Percentiles rank a stretch among this genome's conserved stretches.
These are phyloP conservation scores for Apus apus DNA, from an alignment of 2,113 vertebrate genomes.

Conservation along the genomic window DNA sequence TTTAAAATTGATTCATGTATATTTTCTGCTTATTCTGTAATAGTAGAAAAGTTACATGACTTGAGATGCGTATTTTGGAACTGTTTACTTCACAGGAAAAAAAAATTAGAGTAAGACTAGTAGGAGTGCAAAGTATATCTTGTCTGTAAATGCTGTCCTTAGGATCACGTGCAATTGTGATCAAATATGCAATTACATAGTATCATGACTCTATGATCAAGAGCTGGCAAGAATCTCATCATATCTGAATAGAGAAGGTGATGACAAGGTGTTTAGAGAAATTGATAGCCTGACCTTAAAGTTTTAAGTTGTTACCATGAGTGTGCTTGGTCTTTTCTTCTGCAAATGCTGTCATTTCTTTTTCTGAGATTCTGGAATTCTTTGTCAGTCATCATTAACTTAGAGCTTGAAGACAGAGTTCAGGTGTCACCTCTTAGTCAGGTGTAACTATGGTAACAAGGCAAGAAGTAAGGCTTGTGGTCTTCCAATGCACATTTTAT, in stretches of 20 bases:
- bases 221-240: neutral
- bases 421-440: neutral
- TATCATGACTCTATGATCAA: neutral
- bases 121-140: neutral
- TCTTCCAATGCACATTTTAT: neutral
- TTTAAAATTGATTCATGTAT: neutral
- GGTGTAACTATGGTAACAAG: conserved; percentile 58
- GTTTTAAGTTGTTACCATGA: neutral
- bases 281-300: neutral
- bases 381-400: neutral
- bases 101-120: neutral
- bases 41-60: neutral
- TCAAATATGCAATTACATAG: neutral
- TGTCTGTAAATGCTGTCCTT: neutral
- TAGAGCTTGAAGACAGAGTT: neutral
- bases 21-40: neutral
- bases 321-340: neutral
- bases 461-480: neutral
- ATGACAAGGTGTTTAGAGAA: neutral
- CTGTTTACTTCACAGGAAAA: neutral
- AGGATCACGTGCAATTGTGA: neutral
- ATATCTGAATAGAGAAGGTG: neutral
- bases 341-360: neutral
- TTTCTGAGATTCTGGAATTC: neutral
- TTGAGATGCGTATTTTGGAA: neutral